A percentile compares a stretch with the other conserved stretches of the same genome.
Conservation (phyloP, 2,113 vertebrate genomes). For the Ciconia stormi region DNA sequence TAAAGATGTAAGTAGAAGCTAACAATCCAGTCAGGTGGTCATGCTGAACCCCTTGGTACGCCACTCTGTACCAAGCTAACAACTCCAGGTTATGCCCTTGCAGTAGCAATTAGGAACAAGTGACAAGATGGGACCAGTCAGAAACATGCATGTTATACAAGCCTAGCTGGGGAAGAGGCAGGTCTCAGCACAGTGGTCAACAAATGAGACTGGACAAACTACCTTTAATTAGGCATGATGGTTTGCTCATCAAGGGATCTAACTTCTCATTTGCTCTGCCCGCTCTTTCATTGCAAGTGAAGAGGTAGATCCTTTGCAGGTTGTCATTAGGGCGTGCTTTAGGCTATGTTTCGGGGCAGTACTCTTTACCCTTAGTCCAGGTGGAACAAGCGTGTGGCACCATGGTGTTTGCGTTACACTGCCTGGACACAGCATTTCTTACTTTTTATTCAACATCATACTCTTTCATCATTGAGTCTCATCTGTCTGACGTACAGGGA, state of each 20-base stretch:
- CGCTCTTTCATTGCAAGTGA: not conserved
- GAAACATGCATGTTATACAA: not conserved
- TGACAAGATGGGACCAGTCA: not conserved
- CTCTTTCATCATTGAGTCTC: not conserved
- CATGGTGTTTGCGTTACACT: not conserved
- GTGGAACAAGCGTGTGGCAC: not conserved
- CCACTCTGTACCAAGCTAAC: too few relatives aligned
- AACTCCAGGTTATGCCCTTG: not conserved
- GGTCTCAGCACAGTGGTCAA: not conserved
- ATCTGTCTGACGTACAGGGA: fast-evolving
- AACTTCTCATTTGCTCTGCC: not conserved
- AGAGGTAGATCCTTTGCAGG: not conserved
- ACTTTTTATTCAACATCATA: fast-evolving
- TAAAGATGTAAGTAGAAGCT: slow-evolving; percentile 92
- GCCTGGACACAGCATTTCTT: not conserved
- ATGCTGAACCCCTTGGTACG: not conserved
- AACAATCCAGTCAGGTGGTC: not conserved
- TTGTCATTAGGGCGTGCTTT: not conserved
- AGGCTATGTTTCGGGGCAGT: not conserved
- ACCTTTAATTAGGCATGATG: not conserved
- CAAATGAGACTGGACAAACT: not conserved
- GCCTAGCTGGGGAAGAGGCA: not conserved
- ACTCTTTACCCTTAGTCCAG: not conserved
- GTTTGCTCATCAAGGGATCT: not conserved
- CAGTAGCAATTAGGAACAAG: not conserved